Evolutionary conservation across 2,797 vertebrate genomes (phyloP).

Genomic region (Sebastes melanostomus): DNA sequence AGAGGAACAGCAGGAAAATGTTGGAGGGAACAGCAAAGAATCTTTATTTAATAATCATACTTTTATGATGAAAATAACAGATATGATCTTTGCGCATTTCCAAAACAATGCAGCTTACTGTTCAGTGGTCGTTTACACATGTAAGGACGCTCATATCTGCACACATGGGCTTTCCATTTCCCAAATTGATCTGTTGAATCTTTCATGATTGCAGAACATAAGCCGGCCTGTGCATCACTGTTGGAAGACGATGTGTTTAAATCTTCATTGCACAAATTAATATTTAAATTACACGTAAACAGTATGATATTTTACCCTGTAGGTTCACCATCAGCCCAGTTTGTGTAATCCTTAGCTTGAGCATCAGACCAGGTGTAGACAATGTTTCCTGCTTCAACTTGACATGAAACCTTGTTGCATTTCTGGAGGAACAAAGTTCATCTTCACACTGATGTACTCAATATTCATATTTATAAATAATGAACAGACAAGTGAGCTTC

Average conservation of each 20-base stretch:
- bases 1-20: background rate
- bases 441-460: background rate
- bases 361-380: constrained; percentile 79
- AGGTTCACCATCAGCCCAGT: constrained; percentile 74
- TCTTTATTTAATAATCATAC: background rate
- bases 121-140: constrained; percentile 83
- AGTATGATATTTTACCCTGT: constrained; percentile 58
- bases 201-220: constrained; percentile 76
- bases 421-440: constrained; percentile 66
- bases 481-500: background rate
- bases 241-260: background rate
- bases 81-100: background rate
- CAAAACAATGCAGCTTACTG: constrained; percentile 69
- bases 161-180: constrained; percentile 78
- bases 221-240: constrained; percentile 73
- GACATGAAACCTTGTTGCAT: constrained; percentile 81
- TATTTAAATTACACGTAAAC: background rate
- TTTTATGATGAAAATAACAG: background rate
- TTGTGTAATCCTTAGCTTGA: background rate
- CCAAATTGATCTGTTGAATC: constrained; percentile 62
- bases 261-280: background rate
- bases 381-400: constrained; percentile 67
- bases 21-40: background rate
- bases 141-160: constrained; percentile 81
- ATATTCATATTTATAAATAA: background rate